Evolutionary conservation across 2,113 vertebrate genomes (phyloP).

Genomic region (Apodemus sylvaticus): DNA sequence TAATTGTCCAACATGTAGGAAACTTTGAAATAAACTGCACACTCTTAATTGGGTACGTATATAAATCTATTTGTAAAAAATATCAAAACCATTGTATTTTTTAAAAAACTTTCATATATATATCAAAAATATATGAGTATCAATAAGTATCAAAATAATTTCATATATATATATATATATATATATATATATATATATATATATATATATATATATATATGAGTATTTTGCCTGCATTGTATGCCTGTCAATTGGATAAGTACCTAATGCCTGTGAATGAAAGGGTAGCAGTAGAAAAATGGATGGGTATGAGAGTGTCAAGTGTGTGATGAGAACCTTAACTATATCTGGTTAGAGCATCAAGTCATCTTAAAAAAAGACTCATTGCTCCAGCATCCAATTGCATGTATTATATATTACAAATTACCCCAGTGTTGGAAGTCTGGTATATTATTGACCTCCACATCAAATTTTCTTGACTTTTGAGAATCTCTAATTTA

Average conservation of each 20-base stretch:
- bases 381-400: not conserved
- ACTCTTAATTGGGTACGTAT: not conserved
- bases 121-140: no score
- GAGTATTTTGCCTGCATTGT: not conserved
- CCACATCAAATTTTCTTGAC: no score
- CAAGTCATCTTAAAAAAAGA: not conserved
- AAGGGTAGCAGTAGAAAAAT: not conserved
- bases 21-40: not conserved
- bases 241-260: not conserved
- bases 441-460: not conserved
- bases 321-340: no score
- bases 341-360: not conserved
- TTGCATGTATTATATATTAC: not conserved
- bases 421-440: fast-evolving
- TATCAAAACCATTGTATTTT: not conserved
- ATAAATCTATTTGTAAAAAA: not conserved
- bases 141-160: no score
- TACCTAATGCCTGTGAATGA: no score
- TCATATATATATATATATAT: no score
- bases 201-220: no score
- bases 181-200: no score
- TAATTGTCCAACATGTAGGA: not conserved
- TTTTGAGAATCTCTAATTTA: not conserved
- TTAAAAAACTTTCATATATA: no score
- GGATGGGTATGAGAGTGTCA: no score